These are phyloP conservation scores for Clarias laeviceps DNA, from an alignment of 2,797 vertebrate genomes.

Conservation along the genomic window DNA sequence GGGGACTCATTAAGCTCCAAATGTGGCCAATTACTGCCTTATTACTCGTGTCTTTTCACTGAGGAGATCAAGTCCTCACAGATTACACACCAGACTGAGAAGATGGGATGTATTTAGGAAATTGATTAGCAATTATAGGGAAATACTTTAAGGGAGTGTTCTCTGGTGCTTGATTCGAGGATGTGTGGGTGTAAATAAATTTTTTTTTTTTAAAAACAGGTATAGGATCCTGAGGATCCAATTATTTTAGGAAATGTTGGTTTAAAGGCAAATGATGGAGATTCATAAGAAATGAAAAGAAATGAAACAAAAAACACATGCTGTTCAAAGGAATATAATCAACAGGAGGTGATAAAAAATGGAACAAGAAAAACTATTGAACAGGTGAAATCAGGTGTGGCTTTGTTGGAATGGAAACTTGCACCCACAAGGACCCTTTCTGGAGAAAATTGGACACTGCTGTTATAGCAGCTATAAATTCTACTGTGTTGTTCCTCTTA, in stretches of 20 bases:
- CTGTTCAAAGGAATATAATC: neutral
- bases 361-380: too few relatives aligned
- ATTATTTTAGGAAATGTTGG: neutral
- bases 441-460: too few relatives aligned
- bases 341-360: neutral
- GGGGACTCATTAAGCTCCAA: conserved; percentile 41
- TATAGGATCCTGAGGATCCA: neutral
- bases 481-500: neutral
- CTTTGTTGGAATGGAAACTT: too few relatives aligned
- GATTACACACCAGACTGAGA: conserved; percentile 20
- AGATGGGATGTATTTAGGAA: conserved; percentile 1
- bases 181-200: too few relatives aligned
- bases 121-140: conserved; percentile 8
- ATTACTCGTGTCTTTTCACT: conserved; percentile 33
- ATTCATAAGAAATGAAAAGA: too few relatives aligned
- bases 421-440: too few relatives aligned
- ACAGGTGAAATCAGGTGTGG: too few relatives aligned
- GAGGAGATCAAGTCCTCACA: conserved; percentile 27
- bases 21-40: conserved; percentile 35
- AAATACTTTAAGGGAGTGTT: neutral
- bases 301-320: neutral
- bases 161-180: neutral
- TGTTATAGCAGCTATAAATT: neutral
- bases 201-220: too few relatives aligned
- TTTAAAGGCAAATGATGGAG: neutral